Evolutionary conservation across 2,888 invertebrate species (phyloP).

Genomic region (Toxonevra muliebris): DNA sequence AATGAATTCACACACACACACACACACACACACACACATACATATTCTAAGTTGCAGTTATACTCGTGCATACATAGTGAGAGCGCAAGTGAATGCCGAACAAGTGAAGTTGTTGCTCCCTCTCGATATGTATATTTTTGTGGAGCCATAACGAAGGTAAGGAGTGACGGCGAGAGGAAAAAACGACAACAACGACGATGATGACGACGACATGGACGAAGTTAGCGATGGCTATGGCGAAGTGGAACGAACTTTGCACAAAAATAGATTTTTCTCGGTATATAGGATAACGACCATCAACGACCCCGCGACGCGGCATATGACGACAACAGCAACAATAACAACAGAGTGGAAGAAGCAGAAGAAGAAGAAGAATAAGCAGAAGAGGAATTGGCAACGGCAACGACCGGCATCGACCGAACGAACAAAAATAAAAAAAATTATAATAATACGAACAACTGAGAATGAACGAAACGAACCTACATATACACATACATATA

Average conservation of each 20-base stretch:
- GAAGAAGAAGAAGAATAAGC: background rate
- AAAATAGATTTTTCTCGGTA: constrained; percentile 60
- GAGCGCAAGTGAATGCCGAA: constrained; percentile 16
- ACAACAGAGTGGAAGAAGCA: background rate
- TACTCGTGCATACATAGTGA: constrained; percentile 9
- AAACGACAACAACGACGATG: constrained; percentile 3
- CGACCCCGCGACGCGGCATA: constrained; percentile 50
- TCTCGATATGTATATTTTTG: no score
- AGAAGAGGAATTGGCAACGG: constrained; percentile 13
- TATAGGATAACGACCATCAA: constrained; percentile 63
- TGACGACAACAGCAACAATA: background rate
- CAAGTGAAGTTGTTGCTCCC: constrained; percentile 8
- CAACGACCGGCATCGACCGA: constrained; percentile 25
- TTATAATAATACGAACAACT: constrained; percentile 28
- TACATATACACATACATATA: constrained; percentile 10
- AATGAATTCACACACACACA: constrained; percentile 9
- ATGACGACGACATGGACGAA: constrained; percentile 16
- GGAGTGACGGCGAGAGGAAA: constrained; percentile 24
- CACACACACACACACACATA: constrained; percentile 10
- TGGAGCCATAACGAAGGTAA: background rate
- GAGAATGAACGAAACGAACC: constrained; percentile 29
- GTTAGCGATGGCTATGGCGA: background rate
- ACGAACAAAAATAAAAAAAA: background rate
- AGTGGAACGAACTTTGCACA: constrained; percentile 26
- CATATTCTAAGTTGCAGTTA: background rate